Conservation (phyloP, 2,797 vertebrate species). For the Manis javanica region DNA sequence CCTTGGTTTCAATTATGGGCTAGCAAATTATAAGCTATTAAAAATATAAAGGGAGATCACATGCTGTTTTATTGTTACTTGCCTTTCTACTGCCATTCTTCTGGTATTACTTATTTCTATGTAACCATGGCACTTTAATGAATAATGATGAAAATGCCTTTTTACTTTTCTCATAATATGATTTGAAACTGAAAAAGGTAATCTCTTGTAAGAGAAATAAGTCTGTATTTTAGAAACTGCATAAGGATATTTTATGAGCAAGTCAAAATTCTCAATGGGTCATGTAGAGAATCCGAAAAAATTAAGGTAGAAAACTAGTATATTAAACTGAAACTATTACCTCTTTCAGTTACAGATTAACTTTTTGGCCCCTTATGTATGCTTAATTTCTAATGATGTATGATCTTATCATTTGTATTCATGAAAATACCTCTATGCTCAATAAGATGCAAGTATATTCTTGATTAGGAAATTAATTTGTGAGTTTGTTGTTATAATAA, state of each 20-base stretch:
- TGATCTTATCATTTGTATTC: neutral
- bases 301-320: neutral
- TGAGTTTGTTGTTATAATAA: neutral
- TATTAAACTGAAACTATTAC: slow-evolving; percentile 29
- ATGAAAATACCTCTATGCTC: neutral
- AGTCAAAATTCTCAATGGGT: slow-evolving; percentile 14
- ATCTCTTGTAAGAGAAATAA: neutral
- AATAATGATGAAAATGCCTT: slow-evolving; percentile 16
- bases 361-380: neutral
- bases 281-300: neutral
- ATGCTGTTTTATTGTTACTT: slow-evolving; percentile 34
- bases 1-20: neutral
- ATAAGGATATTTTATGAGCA: neutral
- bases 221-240: neutral
- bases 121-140: neutral
- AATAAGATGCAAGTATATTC: slow-evolving; percentile 13
- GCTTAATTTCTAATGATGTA: neutral
- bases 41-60: neutral
- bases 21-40: slow-evolving; percentile 29
- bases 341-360: slow-evolving; percentile 16
- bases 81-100: neutral
- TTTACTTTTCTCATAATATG: neutral
- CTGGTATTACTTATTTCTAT: slow-evolving; percentile 22
- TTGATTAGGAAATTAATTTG: neutral
- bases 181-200: neutral